Evolutionary conservation across 2,888 invertebrate species (phyloP).

Genomic region (Nebria brevicollis): DNA sequence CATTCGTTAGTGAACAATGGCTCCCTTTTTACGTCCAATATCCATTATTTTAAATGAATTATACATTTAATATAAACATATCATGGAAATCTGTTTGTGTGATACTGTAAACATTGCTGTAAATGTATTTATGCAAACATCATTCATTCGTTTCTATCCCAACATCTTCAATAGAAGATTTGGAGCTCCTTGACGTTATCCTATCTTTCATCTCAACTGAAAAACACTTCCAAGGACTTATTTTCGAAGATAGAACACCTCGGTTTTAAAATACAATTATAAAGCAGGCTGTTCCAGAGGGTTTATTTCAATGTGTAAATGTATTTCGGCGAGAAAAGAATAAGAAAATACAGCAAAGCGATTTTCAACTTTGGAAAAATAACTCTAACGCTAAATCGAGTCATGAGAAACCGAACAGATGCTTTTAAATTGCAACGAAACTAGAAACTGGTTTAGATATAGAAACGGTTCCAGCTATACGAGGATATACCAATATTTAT

Average conservation of each 20-base stretch:
- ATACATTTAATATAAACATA: no score
- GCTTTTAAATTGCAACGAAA: constrained; percentile 25
- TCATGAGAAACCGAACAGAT: constrained; percentile 45
- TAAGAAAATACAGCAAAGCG: constrained; percentile 12
- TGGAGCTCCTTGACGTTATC: neutral
- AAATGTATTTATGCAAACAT: neutral
- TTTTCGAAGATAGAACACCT: neutral
- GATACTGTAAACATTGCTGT: neutral
- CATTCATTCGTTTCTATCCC: neutral
- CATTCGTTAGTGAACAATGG: neutral
- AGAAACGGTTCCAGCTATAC: neutral
- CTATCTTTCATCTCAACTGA: neutral
- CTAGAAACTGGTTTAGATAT: constrained; percentile 35
- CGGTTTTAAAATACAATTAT: constrained; percentile 1
- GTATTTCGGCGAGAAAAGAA: neutral
- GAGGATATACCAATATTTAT: constrained; percentile 19
- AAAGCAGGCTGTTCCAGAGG: neutral
- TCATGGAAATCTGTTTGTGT: no score
- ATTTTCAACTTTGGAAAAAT: constrained; percentile 9
- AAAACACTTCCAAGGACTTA: neutral
- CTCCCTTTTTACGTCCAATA: no score
- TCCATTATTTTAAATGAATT: no score
- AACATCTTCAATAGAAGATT: neutral
- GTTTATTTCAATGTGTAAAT: constrained; percentile 1
- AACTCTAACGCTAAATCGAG: constrained; percentile 14